Conservation (phyloP, 2,113 vertebrate species). For the Amblyopsis rosae region DNA sequence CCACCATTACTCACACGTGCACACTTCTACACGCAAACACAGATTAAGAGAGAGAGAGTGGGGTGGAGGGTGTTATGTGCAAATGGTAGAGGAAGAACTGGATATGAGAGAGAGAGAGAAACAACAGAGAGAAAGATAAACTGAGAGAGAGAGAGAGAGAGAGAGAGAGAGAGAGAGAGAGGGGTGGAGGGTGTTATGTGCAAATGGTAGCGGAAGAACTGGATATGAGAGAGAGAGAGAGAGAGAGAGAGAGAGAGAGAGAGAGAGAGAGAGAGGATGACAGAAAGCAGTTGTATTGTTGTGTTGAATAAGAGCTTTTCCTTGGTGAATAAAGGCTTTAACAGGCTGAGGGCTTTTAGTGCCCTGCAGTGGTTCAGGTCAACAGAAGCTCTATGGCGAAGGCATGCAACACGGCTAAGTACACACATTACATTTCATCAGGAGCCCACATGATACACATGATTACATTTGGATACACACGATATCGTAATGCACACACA, state of each 20-base stretch:
- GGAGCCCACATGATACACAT: background rate
- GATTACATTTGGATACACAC: background rate
- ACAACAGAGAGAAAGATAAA: background rate
- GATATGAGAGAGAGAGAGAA: background rate
- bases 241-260: too few relatives aligned
- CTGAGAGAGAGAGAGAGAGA: too few relatives aligned
- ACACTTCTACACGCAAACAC: conserved; percentile 10
- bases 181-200: background rate
- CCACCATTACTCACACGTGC: conserved; percentile 39
- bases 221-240: background rate
- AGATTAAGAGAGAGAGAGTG: background rate
- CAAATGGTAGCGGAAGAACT: too few relatives aligned
- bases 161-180: too few relatives aligned
- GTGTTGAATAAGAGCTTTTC: too few relatives aligned
- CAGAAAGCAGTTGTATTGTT: too few relatives aligned
- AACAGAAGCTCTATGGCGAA: background rate
- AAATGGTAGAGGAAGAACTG: too few relatives aligned
- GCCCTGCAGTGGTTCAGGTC: background rate
- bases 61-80: too few relatives aligned
- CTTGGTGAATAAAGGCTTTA: too few relatives aligned
- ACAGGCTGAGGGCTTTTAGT: background rate
- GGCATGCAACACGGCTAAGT: too few relatives aligned
- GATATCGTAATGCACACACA: background rate
- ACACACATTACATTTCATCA: background rate
- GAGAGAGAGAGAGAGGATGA: too few relatives aligned